Base-by-base conservation (phyloP, 2,888 invertebrate species). In the Sepiola atlantica region DNA sequence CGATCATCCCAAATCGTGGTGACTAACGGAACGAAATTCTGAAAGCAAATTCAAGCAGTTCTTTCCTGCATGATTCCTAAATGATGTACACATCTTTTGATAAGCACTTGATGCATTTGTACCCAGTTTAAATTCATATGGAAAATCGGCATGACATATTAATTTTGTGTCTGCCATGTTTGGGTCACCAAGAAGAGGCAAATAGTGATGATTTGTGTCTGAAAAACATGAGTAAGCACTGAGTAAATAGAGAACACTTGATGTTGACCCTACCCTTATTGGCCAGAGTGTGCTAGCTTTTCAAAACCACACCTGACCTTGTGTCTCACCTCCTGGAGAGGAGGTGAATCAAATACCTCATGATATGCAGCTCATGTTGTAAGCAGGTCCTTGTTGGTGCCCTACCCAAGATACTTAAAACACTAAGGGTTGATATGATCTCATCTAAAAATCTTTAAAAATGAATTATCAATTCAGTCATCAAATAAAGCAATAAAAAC, bases 361-460 rank as follows among this genome's bases (percentile, higher is more conserved):
- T 77, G 77, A 77, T 77, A 12, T 77, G 21, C 77, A n/a, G 16
- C 77, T 77, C 1, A 12, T 77, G 32, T 61, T 77, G 77, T 77
- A 77, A n/a, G 32, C 77, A 32, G 77, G 14, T 77, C 77, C 32
- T 77, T 3, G 2, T 77, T n/a, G n/a, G 77, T 77, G n/a, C 77
- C n/a, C 77, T n/a, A n/a, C 16, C n/a, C 14, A 77, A 77, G n/a
- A 12, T 12, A 77, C n/a, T 77, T n/a, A 77, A 77, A 77, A 21
- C n/a, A 77, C n/a, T 32, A 77, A 45, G n/a, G 77, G n/a, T 77
- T 77, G 77, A 77, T 77, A 77, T 32, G 32, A 77, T 77, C 77
- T 77, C 77, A 77, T 77, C 77, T 77, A n/a, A 77, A 77, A 77
- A 77, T 77, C 77, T 77, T 77, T 77, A 77, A 77, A 45, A 77